A percentile compares a stretch with the other conserved stretches of the same genome.
phyloP scores from a whole-genome alignment of 2,888 invertebrate species.

The Meteorus colon region DNA sequence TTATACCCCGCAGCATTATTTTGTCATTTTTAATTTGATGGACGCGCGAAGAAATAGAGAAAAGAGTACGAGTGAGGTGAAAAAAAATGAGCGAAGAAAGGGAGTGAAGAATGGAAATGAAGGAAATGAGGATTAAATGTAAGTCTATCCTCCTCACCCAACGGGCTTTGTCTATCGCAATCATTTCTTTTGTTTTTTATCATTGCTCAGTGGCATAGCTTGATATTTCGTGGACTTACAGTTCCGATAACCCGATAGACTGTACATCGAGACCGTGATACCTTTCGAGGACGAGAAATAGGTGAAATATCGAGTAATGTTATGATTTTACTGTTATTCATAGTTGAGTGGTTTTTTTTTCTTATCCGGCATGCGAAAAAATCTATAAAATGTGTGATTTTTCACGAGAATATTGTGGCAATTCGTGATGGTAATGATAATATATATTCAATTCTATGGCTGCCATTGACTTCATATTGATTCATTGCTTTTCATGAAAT shows the following conservation, averaged over 20 bases:
- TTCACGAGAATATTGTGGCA: too few relatives aligned
- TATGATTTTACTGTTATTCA: constrained; percentile 6
- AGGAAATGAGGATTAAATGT: neutral
- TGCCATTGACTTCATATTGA: too few relatives aligned
- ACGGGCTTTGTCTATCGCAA: constrained; percentile 23
- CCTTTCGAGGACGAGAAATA: constrained; percentile 20
- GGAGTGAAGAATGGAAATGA: neutral
- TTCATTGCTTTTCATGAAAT: neutral
- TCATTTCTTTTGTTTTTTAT: constrained; percentile 18
- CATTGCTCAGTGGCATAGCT: constrained; percentile 21
- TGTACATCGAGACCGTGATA: constrained; percentile 15
- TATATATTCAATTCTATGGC: too few relatives aligned
- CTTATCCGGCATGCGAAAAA: neutral
- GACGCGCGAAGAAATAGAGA: constrained; percentile 24
- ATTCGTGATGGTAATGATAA: too few relatives aligned
- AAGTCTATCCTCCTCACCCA: constrained; percentile 9
- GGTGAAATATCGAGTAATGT: constrained; percentile 17
- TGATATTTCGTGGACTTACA: constrained; percentile 24
- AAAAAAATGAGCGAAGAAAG: constrained; percentile 13
- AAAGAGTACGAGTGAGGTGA: constrained; percentile 6
- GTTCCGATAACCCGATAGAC: neutral
- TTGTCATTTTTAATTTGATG: constrained; percentile 53
- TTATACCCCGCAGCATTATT: constrained; percentile 48
- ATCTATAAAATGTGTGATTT: too few relatives aligned
- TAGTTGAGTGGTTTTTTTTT: neutral